Conservation (phyloP, 2,888 invertebrate species). For the Ophion costatus region DNA sequence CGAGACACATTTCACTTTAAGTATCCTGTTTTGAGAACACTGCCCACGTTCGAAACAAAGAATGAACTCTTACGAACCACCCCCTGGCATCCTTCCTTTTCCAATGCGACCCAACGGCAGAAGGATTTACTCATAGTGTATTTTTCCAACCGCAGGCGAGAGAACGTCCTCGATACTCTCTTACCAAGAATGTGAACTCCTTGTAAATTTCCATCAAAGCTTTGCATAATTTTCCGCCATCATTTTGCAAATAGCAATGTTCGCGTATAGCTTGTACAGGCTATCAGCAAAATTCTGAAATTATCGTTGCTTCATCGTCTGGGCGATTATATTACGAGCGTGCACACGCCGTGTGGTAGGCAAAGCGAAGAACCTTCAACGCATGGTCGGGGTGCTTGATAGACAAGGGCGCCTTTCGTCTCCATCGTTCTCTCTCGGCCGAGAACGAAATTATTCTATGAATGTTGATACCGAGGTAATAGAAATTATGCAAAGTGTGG, state of each 20-base stretch:
- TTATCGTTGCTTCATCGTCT: no score
- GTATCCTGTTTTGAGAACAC: not conserved
- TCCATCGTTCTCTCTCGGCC: constrained; percentile 62
- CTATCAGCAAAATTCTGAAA: no score
- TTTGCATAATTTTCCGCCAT: no score
- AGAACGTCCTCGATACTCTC: no score
- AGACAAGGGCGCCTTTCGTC: constrained; percentile 69
- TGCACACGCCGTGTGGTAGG: no score
- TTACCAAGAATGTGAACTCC: no score
- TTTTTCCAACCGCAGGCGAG: constrained; percentile 2
- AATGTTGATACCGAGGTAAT: constrained; percentile 78
- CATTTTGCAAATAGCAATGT: no score
- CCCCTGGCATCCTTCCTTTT: not conserved
- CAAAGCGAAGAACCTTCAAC: constrained; percentile 71
- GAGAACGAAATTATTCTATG: constrained; percentile 80
- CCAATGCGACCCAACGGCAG: not conserved
- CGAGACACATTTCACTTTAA: no score
- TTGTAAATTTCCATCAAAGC: no score
- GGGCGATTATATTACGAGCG: no score
- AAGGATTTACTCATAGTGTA: not conserved
- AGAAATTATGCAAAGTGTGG: constrained; percentile 74
- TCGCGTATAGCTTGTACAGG: no score
- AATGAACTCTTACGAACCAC: constrained; percentile 19
- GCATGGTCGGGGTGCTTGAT: constrained; percentile 74
- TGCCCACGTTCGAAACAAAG: constrained; percentile 1